phyloP scores from a whole-genome alignment of 2,888 invertebrate genomes.

The Luperina nickerlii region DNA sequence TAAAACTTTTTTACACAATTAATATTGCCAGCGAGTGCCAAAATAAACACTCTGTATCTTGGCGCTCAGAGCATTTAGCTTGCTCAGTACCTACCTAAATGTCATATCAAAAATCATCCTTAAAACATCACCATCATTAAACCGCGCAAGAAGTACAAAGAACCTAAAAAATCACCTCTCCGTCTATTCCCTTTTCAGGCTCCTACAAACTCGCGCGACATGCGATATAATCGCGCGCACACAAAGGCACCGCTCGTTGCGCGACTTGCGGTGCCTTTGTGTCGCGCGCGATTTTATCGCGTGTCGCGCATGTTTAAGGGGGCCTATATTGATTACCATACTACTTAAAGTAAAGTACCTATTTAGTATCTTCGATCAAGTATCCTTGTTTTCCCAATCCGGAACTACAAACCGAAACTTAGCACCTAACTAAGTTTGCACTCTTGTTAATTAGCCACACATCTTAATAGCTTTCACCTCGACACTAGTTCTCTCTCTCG shows the following conservation, averaged over 20 bases:
- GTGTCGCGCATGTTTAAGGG: too few species aligned
- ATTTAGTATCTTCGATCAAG: conserved; percentile 1
- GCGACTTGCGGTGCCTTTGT: too few species aligned
- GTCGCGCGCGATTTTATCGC: too few species aligned
- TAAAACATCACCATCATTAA: not conserved
- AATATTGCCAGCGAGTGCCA: not conserved
- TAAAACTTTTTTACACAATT: not conserved
- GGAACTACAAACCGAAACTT: conserved; percentile 20
- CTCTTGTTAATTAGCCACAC: conserved; percentile 26
- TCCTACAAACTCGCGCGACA: too few species aligned
- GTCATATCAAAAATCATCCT: not conserved
- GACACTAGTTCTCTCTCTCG: conserved; percentile 51
- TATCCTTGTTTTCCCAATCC: conserved; percentile 19
- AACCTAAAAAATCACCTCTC: not conserved
- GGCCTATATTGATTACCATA: not conserved
- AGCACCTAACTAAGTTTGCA: conserved; percentile 35
- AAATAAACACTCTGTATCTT: not conserved
- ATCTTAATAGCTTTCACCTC: conserved; percentile 36
- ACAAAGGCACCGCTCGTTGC: too few species aligned
- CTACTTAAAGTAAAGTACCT: conserved; percentile 3
- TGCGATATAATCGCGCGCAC: too few species aligned
- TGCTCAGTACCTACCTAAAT: not conserved
- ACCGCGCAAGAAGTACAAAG: not conserved
- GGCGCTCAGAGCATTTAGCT: not conserved
- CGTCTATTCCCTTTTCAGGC: not conserved